Evolutionary conservation across 1,140 invertebrate genomes (phyloP).

Genomic region (Drosophila trapezifrons): DNA sequence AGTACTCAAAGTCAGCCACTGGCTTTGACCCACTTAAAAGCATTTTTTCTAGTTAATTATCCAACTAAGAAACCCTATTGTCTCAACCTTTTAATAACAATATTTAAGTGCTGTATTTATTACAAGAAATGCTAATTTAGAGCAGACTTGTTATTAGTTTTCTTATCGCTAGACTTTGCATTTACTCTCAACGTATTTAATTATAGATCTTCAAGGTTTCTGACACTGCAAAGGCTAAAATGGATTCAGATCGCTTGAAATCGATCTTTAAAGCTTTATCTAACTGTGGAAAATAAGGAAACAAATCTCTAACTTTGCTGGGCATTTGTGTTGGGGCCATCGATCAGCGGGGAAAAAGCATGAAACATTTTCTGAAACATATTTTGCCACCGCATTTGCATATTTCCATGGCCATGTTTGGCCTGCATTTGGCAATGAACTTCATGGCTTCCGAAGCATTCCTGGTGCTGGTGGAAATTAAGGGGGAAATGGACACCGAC

Average conservation of each 20-base stretch:
- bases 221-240: too few species aligned
- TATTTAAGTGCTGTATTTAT: too few species aligned
- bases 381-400: constrained; percentile 4
- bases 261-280: not conserved
- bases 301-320: constrained; percentile 20
- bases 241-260: constrained; percentile 7
- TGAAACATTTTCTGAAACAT: constrained; percentile 11
- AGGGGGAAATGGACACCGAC: not conserved
- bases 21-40: constrained; percentile 12
- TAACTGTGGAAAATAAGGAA: not conserved
- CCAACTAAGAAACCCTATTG: not conserved
- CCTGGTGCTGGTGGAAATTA: not conserved
- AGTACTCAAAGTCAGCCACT: not conserved
- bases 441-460: constrained; percentile 35
- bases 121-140: not conserved
- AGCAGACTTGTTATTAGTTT: too few species aligned
- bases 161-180: too few species aligned
- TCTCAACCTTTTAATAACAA: not conserved
- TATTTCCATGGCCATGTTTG: constrained; percentile 20
- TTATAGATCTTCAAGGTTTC: too few species aligned
- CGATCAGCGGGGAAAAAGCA: constrained; percentile 16
- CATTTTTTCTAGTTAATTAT: not conserved
- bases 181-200: too few species aligned
- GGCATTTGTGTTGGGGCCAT: constrained; percentile 12
- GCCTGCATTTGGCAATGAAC: constrained; percentile 54